phyloP scores from a whole-genome alignment of 1,140 invertebrate genomes.

The Pomacea maculata region DNA sequence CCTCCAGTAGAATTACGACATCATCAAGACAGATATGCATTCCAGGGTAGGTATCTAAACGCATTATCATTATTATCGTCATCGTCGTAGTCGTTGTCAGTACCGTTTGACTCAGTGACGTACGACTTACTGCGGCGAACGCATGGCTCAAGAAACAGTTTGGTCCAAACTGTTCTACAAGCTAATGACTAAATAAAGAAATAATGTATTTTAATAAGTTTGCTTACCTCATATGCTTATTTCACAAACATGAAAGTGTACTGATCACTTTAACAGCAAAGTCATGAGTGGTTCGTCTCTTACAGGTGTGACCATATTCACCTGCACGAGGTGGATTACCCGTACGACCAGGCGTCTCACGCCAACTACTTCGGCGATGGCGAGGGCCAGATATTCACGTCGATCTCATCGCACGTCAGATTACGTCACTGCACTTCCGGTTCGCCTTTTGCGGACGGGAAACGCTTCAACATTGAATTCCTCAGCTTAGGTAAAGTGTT shows the following conservation, averaged over 20 bases:
- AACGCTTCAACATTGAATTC: constrained; percentile 50
- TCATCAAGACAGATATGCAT: constrained; percentile 25
- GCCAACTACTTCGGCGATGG: constrained; percentile 44
- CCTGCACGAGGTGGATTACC: constrained; percentile 55
- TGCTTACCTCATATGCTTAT: too few relatives aligned
- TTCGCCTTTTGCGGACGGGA: constrained; percentile 35
- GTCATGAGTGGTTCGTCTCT: background rate
- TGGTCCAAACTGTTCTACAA: too few relatives aligned
- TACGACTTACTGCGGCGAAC: too few relatives aligned
- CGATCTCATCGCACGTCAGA: constrained; percentile 54
- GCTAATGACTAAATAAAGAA: background rate
- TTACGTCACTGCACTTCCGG: constrained; percentile 55
- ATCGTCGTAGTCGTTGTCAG: background rate
- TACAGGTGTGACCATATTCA: constrained; percentile 58
- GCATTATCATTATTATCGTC: background rate
- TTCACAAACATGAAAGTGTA: too few relatives aligned
- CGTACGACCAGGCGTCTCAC: constrained; percentile 47
- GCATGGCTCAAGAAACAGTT: too few relatives aligned
- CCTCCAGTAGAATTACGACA: background rate
- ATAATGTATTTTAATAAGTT: too few relatives aligned
- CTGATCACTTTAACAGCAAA: too few relatives aligned
- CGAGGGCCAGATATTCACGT: constrained; percentile 38
- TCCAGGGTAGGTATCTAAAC: constrained; percentile 29
- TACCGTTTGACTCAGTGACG: too few relatives aligned
- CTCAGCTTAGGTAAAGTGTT: constrained; percentile 51